phyloP scores from a whole-genome alignment of 2,113 vertebrate genomes.

The human region GRCh38 chr14:94498001-94498500 shows the following conservation, averaged over 20 bases:
- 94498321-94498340: not conserved
- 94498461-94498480: rapidly evolving
- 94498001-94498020: conserved; percentile 69
- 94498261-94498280: not conserved
- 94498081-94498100: conserved; percentile 80
- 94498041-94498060: conserved; percentile 84
- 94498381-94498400: conserved; percentile 72
- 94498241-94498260: conserved; percentile 80
- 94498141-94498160: conserved; percentile 88
- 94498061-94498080: conserved; percentile 77
- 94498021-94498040: conserved; percentile 80
- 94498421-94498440: conserved; percentile 53
- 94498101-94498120: conserved; percentile 86
- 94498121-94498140: conserved; percentile 84
- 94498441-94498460: not conserved
- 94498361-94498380: conserved; percentile 75
- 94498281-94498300: not conserved
- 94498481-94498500: not conserved
- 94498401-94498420: conserved; percentile 62
- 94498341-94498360: conserved; percentile 67
- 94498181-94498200: conserved; percentile 80
- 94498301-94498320: not conserved
- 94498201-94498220: conserved; percentile 84
- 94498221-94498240: conserved; percentile 88
- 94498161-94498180: conserved; percentile 92